Base-by-base conservation (phyloP, 2,797 vertebrate species). In the Astyanax mexicanus region DNA sequence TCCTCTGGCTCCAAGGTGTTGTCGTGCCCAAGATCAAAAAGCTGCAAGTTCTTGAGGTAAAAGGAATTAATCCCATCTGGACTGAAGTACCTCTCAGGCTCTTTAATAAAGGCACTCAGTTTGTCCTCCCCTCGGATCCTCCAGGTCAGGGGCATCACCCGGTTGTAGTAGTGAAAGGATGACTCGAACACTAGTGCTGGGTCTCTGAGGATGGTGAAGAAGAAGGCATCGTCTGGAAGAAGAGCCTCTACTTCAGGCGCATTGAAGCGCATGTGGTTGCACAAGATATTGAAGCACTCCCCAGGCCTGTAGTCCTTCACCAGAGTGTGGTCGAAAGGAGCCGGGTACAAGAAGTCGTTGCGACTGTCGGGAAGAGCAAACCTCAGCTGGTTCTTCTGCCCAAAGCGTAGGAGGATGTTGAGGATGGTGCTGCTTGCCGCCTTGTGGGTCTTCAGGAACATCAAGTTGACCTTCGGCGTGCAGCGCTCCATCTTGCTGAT, bases 371-470 rank as follows among this genome's bases (percentile, higher is more conserved):
- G 97, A 74, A 99, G 95, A 45, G 96, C 97, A 0, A 98, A 98
- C 74, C 85, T 95, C 61, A 99, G 90, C 25, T 79, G 69, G 32
- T 96, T 93, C 81, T 96, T 98, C 86, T 99, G 94, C 10, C 97
- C 96, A 0, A 96, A 98, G 73, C 97, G 94, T 83, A 97, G 95
- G 40, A 99, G 92, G 82, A 98, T 96, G 91, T 99, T 99, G 85
- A 98, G 94, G 61, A 98, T 81, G 38, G 97, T 98, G 91, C 97
- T 99, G 82, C 97, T 97, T n/a, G 95, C 97, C 0, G 97, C 96
- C 91, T 98, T 99, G 13, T 98, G 97, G 0, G 97, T 98, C 91
- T 99, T 99, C 94, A 98, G 91, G 91, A 98, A 99, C 96, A 98
- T 95, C 79, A 98, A 74, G 82, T 98, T 89, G 0, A 86, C 61